These are phyloP conservation scores for Acronicta leporina DNA, from an alignment of 2,888 invertebrate species.

Conservation along the genomic window DNA sequence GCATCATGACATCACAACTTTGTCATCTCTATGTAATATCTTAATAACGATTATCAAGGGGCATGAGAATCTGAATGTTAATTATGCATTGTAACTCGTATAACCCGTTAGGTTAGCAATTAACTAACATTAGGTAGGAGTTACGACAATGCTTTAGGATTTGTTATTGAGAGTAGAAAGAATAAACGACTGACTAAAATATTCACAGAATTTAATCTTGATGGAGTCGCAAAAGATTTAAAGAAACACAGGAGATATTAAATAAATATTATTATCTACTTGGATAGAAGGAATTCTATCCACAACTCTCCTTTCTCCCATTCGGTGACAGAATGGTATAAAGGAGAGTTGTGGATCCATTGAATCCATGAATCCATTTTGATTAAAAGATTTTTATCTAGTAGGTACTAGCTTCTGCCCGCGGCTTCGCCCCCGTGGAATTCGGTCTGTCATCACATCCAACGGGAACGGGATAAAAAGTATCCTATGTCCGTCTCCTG, in stretches of 20 bases:
- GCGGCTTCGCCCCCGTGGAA: no score
- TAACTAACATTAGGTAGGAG: slow-evolving; percentile 44
- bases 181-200: slow-evolving; percentile 19
- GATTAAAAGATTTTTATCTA: no score
- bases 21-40: slow-evolving; percentile 48
- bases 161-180: slow-evolving; percentile 34
- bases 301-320: no score
- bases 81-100: slow-evolving; percentile 62
- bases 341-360: no score
- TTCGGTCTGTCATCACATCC: no score
- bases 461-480: no score
- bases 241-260: not conserved
- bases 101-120: slow-evolving; percentile 58
- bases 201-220: slow-evolving; percentile 20
- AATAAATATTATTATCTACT: not conserved
- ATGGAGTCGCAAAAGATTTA: not conserved
- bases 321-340: no score
- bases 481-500: no score
- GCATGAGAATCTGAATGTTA: slow-evolving; percentile 64
- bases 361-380: no score
- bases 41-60: slow-evolving; percentile 52
- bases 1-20: slow-evolving; percentile 39
- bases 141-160: slow-evolving; percentile 37
- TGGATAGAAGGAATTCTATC: not conserved
- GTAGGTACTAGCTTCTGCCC: no score